Conservation (phyloP, 2,888 invertebrate genomes). For the Drosophila basisetae region DNA sequence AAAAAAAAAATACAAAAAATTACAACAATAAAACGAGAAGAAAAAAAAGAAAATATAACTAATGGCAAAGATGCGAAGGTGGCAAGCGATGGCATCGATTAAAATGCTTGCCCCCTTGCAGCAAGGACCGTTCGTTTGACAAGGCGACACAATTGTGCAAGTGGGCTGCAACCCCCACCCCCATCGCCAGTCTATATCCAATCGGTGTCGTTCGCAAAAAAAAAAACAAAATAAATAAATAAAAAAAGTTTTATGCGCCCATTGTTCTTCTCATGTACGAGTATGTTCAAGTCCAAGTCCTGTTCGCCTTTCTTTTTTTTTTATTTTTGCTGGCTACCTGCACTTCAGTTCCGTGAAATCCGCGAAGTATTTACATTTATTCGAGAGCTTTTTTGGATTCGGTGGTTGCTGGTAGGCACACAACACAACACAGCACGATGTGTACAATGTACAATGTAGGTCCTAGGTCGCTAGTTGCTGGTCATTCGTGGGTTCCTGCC, state of each 20-base stretch:
- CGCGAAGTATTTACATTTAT: constrained; percentile 71
- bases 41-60: constrained; percentile 53
- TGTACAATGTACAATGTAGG: constrained; percentile 4
- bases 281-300: constrained; percentile 16
- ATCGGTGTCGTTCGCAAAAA: constrained; percentile 8
- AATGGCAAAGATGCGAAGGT: constrained; percentile 58
- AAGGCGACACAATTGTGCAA: constrained; percentile 66
- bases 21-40: constrained; percentile 1
- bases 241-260: constrained; percentile 47
- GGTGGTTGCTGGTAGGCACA: constrained; percentile 5
- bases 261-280: constrained; percentile 62
- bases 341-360: constrained; percentile 69
- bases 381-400: constrained; percentile 46
- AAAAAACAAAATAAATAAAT: constrained; percentile 8
- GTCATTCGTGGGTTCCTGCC: constrained; percentile 4
- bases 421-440: constrained; percentile 1
- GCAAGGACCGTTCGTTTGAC: constrained; percentile 57
- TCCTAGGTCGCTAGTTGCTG: constrained; percentile 25
- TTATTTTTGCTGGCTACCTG: constrained; percentile 53
- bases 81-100: constrained; percentile 62
- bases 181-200: neutral
- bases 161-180: constrained; percentile 9
- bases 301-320: constrained; percentile 55
- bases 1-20: neutral
- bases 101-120: constrained; percentile 52